Percentiles rank a stretch among this genome's conserved stretches.
These are phyloP conservation scores for Oscheius sp. DNA, from an alignment of 2,888 invertebrate genomes.

Conservation along the genomic window DNA sequence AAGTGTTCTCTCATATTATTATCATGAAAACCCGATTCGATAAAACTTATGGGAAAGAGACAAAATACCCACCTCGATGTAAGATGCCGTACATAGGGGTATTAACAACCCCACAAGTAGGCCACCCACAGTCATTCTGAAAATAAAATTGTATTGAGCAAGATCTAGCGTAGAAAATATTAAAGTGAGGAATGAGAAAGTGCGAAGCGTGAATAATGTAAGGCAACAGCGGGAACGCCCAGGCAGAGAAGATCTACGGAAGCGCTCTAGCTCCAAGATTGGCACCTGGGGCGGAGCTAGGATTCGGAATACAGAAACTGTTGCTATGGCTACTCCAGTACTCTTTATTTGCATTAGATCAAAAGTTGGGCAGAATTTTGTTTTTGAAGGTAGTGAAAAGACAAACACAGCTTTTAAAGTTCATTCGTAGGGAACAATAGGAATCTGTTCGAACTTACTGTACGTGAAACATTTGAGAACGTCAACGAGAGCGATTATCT, in stretches of 20 bases:
- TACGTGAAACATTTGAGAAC: too few species aligned
- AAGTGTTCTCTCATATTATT: background rate
- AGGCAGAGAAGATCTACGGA: conserved; percentile 33
- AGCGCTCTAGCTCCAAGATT: conserved; percentile 28
- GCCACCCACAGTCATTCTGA: conserved; percentile 38
- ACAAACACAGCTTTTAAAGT: too few species aligned
- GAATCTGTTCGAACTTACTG: too few species aligned
- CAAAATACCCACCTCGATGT: conserved; percentile 38
- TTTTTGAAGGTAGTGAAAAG: too few species aligned
- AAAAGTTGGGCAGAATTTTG: too few species aligned
- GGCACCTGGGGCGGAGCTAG: conserved; percentile 42
- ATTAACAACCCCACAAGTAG: conserved; percentile 35
- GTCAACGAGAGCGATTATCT: background rate
- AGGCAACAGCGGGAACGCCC: conserved; percentile 8
- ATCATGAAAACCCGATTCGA: background rate
- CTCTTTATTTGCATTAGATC: background rate
- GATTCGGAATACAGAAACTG: conserved; percentile 34
- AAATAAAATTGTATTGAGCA: background rate
- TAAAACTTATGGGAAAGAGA: background rate
- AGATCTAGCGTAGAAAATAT: background rate
- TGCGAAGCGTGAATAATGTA: background rate
- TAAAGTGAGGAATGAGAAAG: conserved; percentile 1
- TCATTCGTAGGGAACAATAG: too few species aligned
- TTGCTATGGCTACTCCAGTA: conserved; percentile 9
- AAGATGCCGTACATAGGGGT: conserved; percentile 32